Evolutionary conservation across 2,113 vertebrate genomes (phyloP).

Genomic region (Trogon surrucura): DNA sequence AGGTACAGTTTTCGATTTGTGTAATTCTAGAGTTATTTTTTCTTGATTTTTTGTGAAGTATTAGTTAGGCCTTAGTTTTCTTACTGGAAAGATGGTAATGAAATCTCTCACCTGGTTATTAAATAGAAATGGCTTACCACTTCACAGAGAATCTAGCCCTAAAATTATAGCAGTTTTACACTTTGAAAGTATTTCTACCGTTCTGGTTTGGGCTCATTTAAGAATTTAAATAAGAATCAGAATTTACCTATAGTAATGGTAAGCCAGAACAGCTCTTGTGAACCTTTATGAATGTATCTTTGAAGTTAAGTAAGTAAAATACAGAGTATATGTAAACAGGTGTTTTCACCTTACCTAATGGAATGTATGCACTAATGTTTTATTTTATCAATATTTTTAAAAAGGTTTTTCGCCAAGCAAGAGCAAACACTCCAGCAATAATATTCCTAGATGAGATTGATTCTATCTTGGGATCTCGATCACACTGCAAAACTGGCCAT

Average conservation of each 20-base stretch:
- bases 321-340: background rate
- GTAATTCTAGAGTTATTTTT: background rate
- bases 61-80: background rate
- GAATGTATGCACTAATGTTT: background rate
- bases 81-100: background rate
- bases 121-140: background rate
- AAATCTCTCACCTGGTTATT: background rate
- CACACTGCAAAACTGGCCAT: constrained; percentile 51
- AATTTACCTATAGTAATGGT: background rate
- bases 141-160: background rate
- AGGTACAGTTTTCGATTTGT: constrained; percentile 77
- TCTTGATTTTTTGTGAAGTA: background rate
- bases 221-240: background rate
- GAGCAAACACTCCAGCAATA: constrained; percentile 90
- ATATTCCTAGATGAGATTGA: constrained; percentile 98
- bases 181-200: background rate
- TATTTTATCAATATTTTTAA: background rate
- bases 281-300: background rate
- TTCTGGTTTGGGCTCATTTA: background rate
- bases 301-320: background rate
- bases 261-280: background rate
- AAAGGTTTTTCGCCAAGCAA: constrained; percentile 91
- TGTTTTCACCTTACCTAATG: background rate
- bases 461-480: constrained; percentile 88
- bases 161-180: background rate